Conservation (phyloP, 2,888 invertebrate genomes). For the Drosophila crucigera region DNA sequence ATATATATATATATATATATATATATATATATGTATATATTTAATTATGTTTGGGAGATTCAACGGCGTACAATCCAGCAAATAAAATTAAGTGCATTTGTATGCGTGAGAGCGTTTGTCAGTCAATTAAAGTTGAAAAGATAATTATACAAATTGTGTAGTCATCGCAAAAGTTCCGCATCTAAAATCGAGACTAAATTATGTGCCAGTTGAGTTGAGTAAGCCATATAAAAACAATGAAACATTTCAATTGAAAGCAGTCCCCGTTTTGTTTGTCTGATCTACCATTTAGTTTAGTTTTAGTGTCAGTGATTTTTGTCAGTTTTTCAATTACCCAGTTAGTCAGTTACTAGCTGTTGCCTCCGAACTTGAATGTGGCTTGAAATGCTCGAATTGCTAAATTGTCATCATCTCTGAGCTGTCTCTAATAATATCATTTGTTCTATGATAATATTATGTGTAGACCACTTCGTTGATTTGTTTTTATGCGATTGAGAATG, state of each 20-base stretch:
- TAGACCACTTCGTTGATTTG: background rate
- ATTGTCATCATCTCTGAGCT: slow-evolving; percentile 12
- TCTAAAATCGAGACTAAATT: slow-evolving; percentile 37
- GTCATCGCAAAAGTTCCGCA: slow-evolving; percentile 46
- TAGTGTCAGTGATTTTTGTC: slow-evolving; percentile 14
- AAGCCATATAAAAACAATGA: slow-evolving; percentile 15
- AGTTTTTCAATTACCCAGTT: slow-evolving; percentile 5
- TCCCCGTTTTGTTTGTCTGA: slow-evolving; percentile 15
- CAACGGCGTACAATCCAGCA: background rate
- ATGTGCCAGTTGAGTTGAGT: slow-evolving; percentile 35
- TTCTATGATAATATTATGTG: background rate
- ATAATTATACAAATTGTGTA: slow-evolving; percentile 40
- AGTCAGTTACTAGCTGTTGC: slow-evolving; percentile 27
- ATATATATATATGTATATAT: background rate
- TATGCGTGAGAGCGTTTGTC: slow-evolving; percentile 19
- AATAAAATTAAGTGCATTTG: slow-evolving; percentile 15
- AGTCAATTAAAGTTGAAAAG: slow-evolving; percentile 19
- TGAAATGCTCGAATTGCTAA: slow-evolving; percentile 24
- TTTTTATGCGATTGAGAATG: background rate
- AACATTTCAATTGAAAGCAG: slow-evolving; percentile 18
- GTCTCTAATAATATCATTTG: slow-evolving; percentile 1
- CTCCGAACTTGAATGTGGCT: slow-evolving; percentile 58
- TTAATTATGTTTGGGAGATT: background rate
- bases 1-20: background rate
- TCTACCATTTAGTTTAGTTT: slow-evolving; percentile 25